A percentile compares a stretch with the other conserved stretches of the same genome.
phyloP scores from a whole-genome alignment of 2,797 vertebrate species.

The Nannoperca australis region DNA sequence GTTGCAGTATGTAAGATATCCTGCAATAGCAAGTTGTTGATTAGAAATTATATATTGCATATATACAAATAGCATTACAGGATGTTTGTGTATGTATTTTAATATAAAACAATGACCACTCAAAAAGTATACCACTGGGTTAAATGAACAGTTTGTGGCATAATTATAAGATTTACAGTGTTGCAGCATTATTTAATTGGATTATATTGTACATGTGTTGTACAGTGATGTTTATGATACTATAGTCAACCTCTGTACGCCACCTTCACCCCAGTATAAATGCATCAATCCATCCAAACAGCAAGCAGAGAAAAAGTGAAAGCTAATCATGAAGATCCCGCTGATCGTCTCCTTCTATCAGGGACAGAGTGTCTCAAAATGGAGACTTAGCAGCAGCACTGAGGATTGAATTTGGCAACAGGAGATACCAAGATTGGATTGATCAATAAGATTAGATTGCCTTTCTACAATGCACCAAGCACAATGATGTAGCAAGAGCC shows the following conservation, averaged over 20 bases:
- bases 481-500: slow-evolving; percentile 58
- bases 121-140: neutral
- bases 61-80: neutral
- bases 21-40: neutral
- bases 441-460: slow-evolving; percentile 79
- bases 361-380: slow-evolving; percentile 57
- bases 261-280: slow-evolving; percentile 21
- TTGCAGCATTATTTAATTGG: neutral
- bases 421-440: slow-evolving; percentile 57
- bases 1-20: neutral
- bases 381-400: slow-evolving; percentile 59
- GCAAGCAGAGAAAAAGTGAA: slow-evolving; percentile 28
- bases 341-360: slow-evolving; percentile 32
- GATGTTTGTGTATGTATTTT: slow-evolving; percentile 7
- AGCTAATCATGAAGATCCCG: slow-evolving; percentile 39
- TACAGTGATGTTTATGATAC: slow-evolving; percentile 10
- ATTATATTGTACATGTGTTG: slow-evolving; percentile 2
- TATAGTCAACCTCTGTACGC: slow-evolving; percentile 1
- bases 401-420: slow-evolving; percentile 62
- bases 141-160: neutral
- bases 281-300: slow-evolving; percentile 40
- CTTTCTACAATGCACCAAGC: slow-evolving; percentile 54
- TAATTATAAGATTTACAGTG: neutral
- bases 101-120: neutral
- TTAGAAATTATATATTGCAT: neutral